phyloP scores from a whole-genome alignment of 2,113 vertebrate species.

The Chrysemys picta region DNA sequence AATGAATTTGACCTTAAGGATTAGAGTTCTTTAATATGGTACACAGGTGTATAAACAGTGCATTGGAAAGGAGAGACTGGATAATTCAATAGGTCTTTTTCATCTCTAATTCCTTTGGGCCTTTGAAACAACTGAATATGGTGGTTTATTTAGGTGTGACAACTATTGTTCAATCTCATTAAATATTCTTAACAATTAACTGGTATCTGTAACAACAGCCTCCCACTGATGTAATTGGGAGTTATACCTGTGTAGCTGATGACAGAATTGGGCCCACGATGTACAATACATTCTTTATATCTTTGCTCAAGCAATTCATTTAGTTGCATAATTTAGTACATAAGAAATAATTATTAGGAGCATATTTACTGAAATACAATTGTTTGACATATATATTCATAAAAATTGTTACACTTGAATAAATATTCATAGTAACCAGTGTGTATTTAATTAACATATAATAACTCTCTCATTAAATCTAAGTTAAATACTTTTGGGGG shows the following conservation, averaged over 20 bases:
- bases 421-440: constrained; percentile 82
- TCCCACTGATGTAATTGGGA: constrained; percentile 62
- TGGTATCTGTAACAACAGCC: constrained; percentile 46
- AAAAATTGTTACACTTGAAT: constrained; percentile 78
- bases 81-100: not conserved
- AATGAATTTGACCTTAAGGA: not conserved
- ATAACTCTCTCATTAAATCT: constrained; percentile 81
- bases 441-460: constrained; percentile 84
- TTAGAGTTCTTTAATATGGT: not conserved
- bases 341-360: constrained; percentile 78
- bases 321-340: constrained; percentile 70
- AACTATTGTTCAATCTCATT: constrained; percentile 42
- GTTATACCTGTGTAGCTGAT: constrained; percentile 61
- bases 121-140: not conserved
- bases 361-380: constrained; percentile 78
- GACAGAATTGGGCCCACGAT: constrained; percentile 31
- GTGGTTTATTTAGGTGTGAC: constrained; percentile 10
- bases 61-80: not conserved
- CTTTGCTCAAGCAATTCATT: constrained; percentile 68
- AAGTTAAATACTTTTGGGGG: constrained; percentile 79
- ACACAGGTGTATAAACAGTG: accelerated
- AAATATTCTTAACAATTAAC: constrained; percentile 51
- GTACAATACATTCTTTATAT: constrained; percentile 68
- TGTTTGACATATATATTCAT: constrained; percentile 82
- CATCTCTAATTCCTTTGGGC: not conserved